Evolutionary conservation across 2,888 invertebrate species (phyloP).

Genomic region (Platycheirus rosarum): DNA sequence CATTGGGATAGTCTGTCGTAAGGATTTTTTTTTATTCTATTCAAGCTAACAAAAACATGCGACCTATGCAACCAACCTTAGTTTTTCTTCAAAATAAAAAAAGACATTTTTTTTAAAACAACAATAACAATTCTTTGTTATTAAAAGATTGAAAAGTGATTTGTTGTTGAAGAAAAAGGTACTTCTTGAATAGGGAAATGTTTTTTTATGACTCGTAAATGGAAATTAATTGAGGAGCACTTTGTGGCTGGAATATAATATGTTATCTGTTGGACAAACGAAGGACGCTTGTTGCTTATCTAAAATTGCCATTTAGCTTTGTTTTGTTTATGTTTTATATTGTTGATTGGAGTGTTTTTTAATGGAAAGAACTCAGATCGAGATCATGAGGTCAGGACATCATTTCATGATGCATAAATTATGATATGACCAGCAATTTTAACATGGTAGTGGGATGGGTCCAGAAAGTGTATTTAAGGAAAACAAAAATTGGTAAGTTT

Average conservation of each 20-base stretch:
- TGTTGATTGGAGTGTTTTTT: too few relatives aligned
- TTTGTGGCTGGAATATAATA: slow-evolving; percentile 20
- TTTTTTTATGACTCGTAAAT: slow-evolving; percentile 53
- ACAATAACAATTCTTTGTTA: slow-evolving; percentile 1
- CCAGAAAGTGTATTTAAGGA: too few relatives aligned
- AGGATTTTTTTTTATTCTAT: background rate
- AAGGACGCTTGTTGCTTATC: slow-evolving; percentile 3
- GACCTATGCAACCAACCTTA: background rate
- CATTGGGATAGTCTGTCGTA: too few relatives aligned
- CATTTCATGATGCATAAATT: too few relatives aligned
- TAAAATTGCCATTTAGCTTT: slow-evolving; percentile 1
- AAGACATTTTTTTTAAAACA: background rate
- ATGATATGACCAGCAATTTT: too few relatives aligned
- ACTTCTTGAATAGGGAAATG: slow-evolving; percentile 35
- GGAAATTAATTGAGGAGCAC: slow-evolving; percentile 44
- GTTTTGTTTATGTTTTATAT: background rate
- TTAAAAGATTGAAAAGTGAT: slow-evolving; percentile 16
- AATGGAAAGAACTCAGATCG: too few relatives aligned
- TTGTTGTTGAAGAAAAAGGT: background rate
- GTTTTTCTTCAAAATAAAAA: background rate
- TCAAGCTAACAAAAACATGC: background rate
- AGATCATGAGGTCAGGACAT: too few relatives aligned
- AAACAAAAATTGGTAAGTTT: too few relatives aligned
- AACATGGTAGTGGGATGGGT: too few relatives aligned
- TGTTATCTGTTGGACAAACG: slow-evolving; percentile 36